Percentiles rank a stretch among this genome's conserved stretches.
phyloP scores from a whole-genome alignment of 2,888 invertebrate genomes.

The Drosophila longiperda region DNA sequence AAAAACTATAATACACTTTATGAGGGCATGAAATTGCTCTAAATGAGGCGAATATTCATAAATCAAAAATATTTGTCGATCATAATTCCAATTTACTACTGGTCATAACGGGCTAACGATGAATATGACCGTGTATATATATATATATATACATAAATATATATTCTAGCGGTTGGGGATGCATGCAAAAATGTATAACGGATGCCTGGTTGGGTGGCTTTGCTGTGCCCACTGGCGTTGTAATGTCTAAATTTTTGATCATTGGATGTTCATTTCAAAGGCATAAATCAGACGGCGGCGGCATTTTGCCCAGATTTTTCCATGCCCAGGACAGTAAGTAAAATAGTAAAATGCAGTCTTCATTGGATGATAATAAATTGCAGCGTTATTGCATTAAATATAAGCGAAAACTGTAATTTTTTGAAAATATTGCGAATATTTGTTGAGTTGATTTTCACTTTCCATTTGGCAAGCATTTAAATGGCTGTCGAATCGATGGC shows the following conservation, averaged over 20 bases:
- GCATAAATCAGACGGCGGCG: conserved; percentile 19
- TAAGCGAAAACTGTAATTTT: conserved; percentile 11
- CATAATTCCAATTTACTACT: neutral
- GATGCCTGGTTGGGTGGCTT: neutral
- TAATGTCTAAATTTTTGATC: conserved; percentile 32
- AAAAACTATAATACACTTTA: neutral
- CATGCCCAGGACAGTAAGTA: conserved; percentile 51
- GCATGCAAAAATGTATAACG: neutral
- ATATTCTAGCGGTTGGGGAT: neutral
- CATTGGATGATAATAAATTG: conserved; percentile 43
- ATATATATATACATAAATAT: neutral
- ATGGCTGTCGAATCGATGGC: conserved; percentile 11
- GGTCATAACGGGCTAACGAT: neutral
- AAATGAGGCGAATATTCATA: neutral
- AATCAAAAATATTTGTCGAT: neutral
- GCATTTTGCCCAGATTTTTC: conserved; percentile 1
- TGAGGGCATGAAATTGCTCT: neutral
- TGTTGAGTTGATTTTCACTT: conserved; percentile 11
- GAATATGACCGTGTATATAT: neutral
- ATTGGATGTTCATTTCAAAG: conserved; percentile 16
- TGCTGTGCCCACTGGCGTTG: conserved; percentile 21
- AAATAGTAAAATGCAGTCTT: conserved; percentile 27
- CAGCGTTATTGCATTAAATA: conserved; percentile 28
- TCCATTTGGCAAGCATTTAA: conserved; percentile 17
- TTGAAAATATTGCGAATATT: neutral